Evolutionary conservation across 2,113 vertebrate species (phyloP).

Genomic region (Myodes glareolus): DNA sequence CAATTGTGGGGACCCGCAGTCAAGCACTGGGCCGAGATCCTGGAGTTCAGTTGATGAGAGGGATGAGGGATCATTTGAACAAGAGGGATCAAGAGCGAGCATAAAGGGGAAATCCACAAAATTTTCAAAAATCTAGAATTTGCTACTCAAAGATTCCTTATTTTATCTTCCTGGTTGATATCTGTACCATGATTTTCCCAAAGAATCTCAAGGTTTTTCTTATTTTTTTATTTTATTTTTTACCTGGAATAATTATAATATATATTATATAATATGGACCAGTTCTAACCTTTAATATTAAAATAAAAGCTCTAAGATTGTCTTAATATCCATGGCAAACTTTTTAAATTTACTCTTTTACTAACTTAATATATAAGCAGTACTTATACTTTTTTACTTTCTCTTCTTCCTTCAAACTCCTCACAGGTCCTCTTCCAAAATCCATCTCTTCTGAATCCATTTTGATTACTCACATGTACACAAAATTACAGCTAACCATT

Average conservation of each 20-base stretch:
- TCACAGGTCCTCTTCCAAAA: neutral
- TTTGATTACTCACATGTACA: neutral
- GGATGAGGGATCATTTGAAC: too few species aligned
- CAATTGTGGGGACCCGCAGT: too few species aligned
- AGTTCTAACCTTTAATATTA: neutral
- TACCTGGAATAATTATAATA: neutral
- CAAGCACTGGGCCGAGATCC: too few species aligned
- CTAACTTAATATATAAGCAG: neutral
- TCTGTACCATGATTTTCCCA: accelerated
- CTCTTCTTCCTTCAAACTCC: neutral
- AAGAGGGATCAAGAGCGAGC: too few species aligned
- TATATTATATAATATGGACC: neutral
- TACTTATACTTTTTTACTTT: neutral
- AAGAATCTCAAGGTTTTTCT: neutral
- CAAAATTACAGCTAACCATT: neutral
- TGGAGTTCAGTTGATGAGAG: too few species aligned
- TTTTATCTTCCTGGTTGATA: neutral
- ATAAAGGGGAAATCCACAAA: too few species aligned
- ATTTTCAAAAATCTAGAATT: too few species aligned
- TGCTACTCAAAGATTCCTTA: neutral
- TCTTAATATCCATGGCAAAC: neutral
- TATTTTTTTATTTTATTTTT: too few species aligned
- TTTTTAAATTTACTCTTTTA: neutral
- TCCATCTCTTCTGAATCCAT: neutral
- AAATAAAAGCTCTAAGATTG: neutral